Conservation (phyloP, 2,113 vertebrate genomes). For the Rhea pennata region DNA sequence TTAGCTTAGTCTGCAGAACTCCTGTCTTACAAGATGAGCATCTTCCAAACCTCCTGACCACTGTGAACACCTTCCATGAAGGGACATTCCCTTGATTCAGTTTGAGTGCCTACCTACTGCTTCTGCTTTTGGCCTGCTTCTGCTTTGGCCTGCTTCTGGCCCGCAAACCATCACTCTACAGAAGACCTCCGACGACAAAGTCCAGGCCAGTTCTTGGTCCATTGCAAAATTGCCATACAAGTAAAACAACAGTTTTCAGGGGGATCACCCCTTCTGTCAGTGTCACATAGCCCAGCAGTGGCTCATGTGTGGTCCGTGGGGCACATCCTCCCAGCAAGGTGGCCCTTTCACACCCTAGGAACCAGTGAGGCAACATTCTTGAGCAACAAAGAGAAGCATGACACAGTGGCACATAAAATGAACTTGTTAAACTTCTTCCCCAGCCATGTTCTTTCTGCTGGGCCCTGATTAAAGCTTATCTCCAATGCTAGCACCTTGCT, state of each 20-base stretch:
- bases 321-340: slow-evolving; percentile 20
- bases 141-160: too few species aligned
- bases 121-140: not conserved
- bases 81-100: not conserved
- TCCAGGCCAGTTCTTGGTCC: not conserved
- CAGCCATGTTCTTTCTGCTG: not conserved
- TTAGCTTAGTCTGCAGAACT: not conserved
- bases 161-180: not conserved
- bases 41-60: not conserved
- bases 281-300: not conserved
- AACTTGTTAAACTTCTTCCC: slow-evolving; percentile 48
- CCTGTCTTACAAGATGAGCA: not conserved
- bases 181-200: not conserved
- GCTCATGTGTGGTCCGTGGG: not conserved
- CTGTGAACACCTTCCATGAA: not conserved
- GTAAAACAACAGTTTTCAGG: slow-evolving; percentile 27
- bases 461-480: slow-evolving; percentile 4
- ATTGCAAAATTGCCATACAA: not conserved
- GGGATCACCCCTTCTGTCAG: not conserved
- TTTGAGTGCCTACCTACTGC: not conserved
- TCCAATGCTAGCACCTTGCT: not conserved
- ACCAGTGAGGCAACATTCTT: slow-evolving; percentile 69
- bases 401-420: slow-evolving; percentile 49
- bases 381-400: slow-evolving; percentile 39
- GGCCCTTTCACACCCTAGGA: slow-evolving; percentile 55